A percentile compares a stretch with the other conserved stretches of the same genome.
Conservation (phyloP, 2,113 vertebrate genomes). For the Murina feae region DNA sequence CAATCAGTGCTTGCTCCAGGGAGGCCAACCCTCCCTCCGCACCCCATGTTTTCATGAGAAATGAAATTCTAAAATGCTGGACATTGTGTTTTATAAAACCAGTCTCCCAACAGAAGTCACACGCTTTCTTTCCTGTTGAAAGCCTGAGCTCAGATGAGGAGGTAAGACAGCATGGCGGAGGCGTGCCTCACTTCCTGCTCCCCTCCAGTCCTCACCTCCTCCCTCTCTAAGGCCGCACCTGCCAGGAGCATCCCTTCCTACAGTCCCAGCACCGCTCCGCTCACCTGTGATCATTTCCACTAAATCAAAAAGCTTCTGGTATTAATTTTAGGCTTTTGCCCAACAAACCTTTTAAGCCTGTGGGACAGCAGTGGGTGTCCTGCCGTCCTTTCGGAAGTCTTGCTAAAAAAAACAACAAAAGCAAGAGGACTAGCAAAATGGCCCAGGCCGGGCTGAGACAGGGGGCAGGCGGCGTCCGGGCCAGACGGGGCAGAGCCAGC, state of each 20-base stretch:
- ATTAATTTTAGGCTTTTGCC: not conserved
- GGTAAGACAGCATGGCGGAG: not conserved
- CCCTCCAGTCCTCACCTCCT: not conserved
- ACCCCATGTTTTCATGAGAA: conserved; percentile 48
- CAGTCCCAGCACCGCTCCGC: accelerated
- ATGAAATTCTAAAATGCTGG: conserved; percentile 59
- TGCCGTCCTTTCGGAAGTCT: not conserved
- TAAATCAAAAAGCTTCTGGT: not conserved
- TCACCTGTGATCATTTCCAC: not conserved
- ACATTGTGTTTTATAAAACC: not conserved
- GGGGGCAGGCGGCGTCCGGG: not conserved
- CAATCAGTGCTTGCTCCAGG: conserved; percentile 42
- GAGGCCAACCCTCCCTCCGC: conserved; percentile 55
- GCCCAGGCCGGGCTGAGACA: not conserved
- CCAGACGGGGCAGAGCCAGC: not conserved
- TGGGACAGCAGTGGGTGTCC: not conserved
- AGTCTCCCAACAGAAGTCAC: not conserved
- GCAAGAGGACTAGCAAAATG: not conserved
- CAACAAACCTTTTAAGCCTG: not conserved
- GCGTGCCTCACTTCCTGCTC: no score
- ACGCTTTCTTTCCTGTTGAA: not conserved
- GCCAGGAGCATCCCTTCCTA: not conserved
- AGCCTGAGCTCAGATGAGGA: not conserved
- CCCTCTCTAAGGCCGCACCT: not conserved
- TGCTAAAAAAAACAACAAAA: not conserved